phyloP scores from a whole-genome alignment of 2,888 invertebrate species.

The Gisinianus flammeolus region DNA sequence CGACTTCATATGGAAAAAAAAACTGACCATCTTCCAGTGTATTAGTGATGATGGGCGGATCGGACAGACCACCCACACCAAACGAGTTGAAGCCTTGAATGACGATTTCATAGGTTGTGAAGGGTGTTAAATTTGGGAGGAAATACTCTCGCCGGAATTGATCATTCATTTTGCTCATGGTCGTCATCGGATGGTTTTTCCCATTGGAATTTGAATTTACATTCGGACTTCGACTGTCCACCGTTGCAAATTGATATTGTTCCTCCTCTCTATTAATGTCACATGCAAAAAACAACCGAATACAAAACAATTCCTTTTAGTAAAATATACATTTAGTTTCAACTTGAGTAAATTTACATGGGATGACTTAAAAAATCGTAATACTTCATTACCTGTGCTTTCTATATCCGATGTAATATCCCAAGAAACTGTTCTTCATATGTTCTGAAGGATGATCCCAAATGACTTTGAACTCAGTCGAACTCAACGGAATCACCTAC shows the following conservation, averaged over 20 bases:
- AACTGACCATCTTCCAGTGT: slow-evolving; percentile 59
- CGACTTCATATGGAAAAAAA: too few species aligned
- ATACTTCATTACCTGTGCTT: slow-evolving; percentile 54
- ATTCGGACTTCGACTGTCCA: slow-evolving; percentile 44
- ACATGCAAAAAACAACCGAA: not conserved
- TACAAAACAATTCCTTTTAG: not conserved
- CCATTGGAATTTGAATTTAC: too few species aligned
- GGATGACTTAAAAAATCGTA: not conserved
- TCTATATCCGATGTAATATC: slow-evolving; percentile 60
- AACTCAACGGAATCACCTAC: slow-evolving; percentile 61
- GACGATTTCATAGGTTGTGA: slow-evolving; percentile 60
- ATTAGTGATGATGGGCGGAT: slow-evolving; percentile 57
- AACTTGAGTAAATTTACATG: too few species aligned
- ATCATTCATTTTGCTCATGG: slow-evolving; percentile 38
- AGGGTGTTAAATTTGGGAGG: slow-evolving; percentile 59
- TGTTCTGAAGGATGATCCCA: slow-evolving; percentile 60
- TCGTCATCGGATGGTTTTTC: too few species aligned
- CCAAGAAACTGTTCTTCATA: slow-evolving; percentile 60
- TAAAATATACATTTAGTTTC: not conserved
- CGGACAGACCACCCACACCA: slow-evolving; percentile 60
- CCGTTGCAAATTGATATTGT: slow-evolving; percentile 56
- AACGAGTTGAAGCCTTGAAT: slow-evolving; percentile 60
- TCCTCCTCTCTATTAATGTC: slow-evolving; percentile 52
- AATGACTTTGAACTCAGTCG: slow-evolving; percentile 61
- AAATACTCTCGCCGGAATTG: slow-evolving; percentile 54